These are phyloP conservation scores for Tricholaema leucomelas DNA, from an alignment of 2,113 vertebrate species.

Conservation along the genomic window DNA sequence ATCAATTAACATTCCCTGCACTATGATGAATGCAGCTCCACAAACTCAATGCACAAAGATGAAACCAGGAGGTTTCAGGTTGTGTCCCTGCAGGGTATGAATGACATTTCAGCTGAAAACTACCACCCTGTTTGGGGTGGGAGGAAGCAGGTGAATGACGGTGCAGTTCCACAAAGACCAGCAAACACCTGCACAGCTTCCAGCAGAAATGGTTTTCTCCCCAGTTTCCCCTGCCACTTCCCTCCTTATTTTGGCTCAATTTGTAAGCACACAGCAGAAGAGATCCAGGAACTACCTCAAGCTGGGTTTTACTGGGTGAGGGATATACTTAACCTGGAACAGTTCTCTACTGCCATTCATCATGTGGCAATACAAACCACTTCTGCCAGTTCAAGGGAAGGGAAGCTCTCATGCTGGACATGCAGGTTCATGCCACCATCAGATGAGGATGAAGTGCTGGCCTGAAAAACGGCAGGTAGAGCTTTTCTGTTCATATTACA, in stretches of 20 bases:
- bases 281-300: background rate
- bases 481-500: background rate
- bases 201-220: background rate
- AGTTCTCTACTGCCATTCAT: background rate
- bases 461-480: background rate
- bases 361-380: rapidly evolving
- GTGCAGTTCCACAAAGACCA: background rate
- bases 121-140: background rate
- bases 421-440: background rate
- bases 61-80: background rate
- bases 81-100: background rate
- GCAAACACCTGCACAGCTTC: background rate
- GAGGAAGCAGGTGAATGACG: background rate
- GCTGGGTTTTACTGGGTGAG: background rate
- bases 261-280: background rate
- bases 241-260: background rate
- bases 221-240: too few relatives aligned
- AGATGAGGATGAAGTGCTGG: background rate
- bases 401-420: background rate
- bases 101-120: background rate
- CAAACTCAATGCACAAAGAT: background rate
- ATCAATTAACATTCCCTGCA: background rate
- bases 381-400: background rate
- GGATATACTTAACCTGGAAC: background rate
- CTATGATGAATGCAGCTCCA: background rate